A percentile compares a stretch with the other conserved stretches of the same genome.
These are phyloP conservation scores for Omphaloscelis lunosa DNA, from an alignment of 2,888 invertebrate species.

Conservation along the genomic window DNA sequence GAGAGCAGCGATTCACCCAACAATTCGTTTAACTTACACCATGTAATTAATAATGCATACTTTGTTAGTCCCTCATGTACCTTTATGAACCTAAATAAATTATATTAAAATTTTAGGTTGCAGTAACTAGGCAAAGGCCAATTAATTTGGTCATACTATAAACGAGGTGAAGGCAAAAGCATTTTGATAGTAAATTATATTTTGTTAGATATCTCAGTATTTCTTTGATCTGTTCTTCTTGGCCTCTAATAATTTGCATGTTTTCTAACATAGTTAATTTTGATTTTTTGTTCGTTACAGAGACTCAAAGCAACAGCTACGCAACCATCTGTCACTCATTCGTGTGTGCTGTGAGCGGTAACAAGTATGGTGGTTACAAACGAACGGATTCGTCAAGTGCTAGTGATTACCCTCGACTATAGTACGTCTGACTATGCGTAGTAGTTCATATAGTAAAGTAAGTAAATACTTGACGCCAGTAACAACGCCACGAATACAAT, in stretches of 20 bases:
- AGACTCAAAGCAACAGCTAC: conserved; percentile 67
- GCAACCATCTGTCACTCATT: conserved; percentile 76
- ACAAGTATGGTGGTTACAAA: conserved; percentile 76
- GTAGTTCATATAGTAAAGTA: conserved; percentile 31
- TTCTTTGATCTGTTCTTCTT: background rate
- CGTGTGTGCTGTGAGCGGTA: conserved; percentile 76
- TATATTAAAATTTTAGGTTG: too few relatives aligned
- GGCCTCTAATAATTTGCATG: background rate
- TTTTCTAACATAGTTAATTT: conserved; percentile 6
- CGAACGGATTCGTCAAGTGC: conserved; percentile 57
- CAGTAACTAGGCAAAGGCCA: background rate
- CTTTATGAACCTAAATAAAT: too few relatives aligned
- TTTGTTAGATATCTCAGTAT: background rate
- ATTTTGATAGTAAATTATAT: background rate
- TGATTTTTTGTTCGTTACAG: conserved; percentile 66
- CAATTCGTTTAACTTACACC: too few relatives aligned
- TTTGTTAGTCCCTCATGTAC: too few relatives aligned
- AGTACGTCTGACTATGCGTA: conserved; percentile 26
- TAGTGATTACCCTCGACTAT: conserved; percentile 30
- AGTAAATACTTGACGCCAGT: conserved; percentile 14
- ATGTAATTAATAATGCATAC: too few relatives aligned
- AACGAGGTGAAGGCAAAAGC: background rate
- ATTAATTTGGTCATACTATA: background rate
- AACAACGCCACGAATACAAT: conserved; percentile 33
- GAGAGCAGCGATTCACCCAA: too few relatives aligned